A percentile compares a stretch with the other conserved stretches of the same genome.
Conservation (phyloP, 1,140 invertebrate genomes). For the Bombus cullumanus region DNA sequence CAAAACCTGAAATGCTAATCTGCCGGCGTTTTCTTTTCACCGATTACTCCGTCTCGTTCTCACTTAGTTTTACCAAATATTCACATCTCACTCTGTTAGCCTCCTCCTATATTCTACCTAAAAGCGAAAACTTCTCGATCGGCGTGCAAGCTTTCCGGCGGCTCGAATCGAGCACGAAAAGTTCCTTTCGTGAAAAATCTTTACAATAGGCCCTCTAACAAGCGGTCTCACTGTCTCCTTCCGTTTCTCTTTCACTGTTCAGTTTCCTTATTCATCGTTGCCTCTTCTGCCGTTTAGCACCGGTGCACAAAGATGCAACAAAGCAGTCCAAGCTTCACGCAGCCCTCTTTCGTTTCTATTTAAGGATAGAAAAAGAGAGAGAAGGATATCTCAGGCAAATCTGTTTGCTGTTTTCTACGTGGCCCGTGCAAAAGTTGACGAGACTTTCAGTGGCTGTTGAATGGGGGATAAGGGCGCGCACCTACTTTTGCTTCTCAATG, state of each 20-base stretch:
- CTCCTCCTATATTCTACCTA: neutral
- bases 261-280: conserved; percentile 5
- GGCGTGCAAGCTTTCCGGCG: conserved; percentile 24
- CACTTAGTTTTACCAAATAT: neutral
- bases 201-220: conserved; percentile 77
- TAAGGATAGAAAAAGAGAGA: neutral
- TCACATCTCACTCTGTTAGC: neutral
- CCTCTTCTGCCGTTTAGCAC: conserved; percentile 76
- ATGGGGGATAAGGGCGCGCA: conserved; percentile 51
- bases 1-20: conserved; percentile 73
- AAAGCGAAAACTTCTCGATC: conserved; percentile 35
- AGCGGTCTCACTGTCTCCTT: conserved; percentile 68
- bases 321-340: conserved; percentile 57
- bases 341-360: conserved; percentile 46
- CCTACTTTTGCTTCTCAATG: conserved; percentile 60
- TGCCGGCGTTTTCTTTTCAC: conserved; percentile 54
- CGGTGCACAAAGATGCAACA: conserved; percentile 71
- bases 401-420: conserved; percentile 61
- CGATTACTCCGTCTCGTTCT: conserved; percentile 16
- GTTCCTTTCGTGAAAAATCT: conserved; percentile 64
- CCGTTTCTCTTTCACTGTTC: neutral
- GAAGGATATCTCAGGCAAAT: conserved; percentile 1
- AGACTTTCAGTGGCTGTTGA: conserved; percentile 60
- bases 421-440: conserved; percentile 55
- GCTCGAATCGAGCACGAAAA: conserved; percentile 42